Base-by-base conservation (phyloP, 2,113 vertebrate genomes). In the Festucalex cinctus region DNA sequence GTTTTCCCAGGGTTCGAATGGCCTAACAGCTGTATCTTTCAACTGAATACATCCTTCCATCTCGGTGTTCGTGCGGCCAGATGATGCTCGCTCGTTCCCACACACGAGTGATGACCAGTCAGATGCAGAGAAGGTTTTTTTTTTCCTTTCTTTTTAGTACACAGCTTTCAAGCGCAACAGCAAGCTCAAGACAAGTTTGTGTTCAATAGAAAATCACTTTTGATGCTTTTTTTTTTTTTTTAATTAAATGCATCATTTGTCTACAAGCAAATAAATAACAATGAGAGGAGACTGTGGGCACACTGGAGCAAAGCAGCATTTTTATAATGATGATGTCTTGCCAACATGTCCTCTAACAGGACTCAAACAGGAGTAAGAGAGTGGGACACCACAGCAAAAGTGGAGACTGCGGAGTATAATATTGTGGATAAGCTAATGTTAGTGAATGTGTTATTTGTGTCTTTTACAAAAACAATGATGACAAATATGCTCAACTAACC, bases 1-100 rank as follows among this genome's bases (percentile, higher is more conserved):
- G 85, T 94, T 95, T 62, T 95, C 95, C 93, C 88, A 91, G 91
- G 94, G 89, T 85, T 86, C 53, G 62, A 71, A 66, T 85, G 84
- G 81, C 78, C 82, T 68, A 89, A 80, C 94, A 95, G 94, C 93
- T 95, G 94, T 82, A 75, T 81, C 81, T 77, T 83, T 88, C 85
- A 83, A 85, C 67, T 71, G 74, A 66, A 83, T 83, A 74, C 61
- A 65, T 77, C 75, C 73, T 64, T 86, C 85, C 79, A 61, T 76
- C 69, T 71, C 62, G 61, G 62, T 60, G 61, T 60, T 77, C 53
- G 65, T 77, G 65, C 73, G 72, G 68, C 44, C 63, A 82, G 73
- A 64, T 65, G 68, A n/a, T 63, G 79, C 71, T 66, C 53, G 75
- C 71, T 66, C 53, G 75, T 88, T 87, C 86, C 78, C 81, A 89